A percentile compares a stretch with the other conserved stretches of the same genome.
Evolutionary conservation across 2,113 vertebrate genomes (phyloP).

Genomic region (Anseranas semipalmata): DNA sequence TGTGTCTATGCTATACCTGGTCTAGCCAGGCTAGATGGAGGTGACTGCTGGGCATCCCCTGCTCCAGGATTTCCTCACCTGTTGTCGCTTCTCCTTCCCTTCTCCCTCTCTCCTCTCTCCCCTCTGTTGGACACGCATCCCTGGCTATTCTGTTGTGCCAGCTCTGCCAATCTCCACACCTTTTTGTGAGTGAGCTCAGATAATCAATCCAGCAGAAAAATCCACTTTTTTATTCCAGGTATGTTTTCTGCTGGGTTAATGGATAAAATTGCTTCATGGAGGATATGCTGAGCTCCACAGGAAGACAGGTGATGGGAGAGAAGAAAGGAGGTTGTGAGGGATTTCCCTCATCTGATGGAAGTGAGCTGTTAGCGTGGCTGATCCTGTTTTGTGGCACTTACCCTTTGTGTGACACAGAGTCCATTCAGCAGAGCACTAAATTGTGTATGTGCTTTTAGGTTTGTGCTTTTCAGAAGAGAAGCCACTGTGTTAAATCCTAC

Average conservation of each 20-base stretch:
- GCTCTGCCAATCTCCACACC: neutral
- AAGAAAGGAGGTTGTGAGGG: neutral
- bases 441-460: neutral
- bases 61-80: neutral
- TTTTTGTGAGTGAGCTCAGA: neutral
- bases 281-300: neutral
- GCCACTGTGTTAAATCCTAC: neutral
- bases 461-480: neutral
- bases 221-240: neutral
- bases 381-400: neutral
- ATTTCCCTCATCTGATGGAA: neutral
- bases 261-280: neutral
- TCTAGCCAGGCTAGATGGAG: neutral
- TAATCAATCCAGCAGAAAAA: neutral
- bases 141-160: neutral
- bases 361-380: rapidly evolving
- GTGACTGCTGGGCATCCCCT: neutral
- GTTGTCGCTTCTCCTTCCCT: neutral
- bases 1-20: neutral
- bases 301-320: neutral
- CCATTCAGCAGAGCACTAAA: neutral
- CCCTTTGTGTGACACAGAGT: neutral
- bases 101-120: neutral
- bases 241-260: neutral
- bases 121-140: neutral